Conservation (phyloP, 2,888 invertebrate genomes). For the Drosophila flavopinicola region DNA sequence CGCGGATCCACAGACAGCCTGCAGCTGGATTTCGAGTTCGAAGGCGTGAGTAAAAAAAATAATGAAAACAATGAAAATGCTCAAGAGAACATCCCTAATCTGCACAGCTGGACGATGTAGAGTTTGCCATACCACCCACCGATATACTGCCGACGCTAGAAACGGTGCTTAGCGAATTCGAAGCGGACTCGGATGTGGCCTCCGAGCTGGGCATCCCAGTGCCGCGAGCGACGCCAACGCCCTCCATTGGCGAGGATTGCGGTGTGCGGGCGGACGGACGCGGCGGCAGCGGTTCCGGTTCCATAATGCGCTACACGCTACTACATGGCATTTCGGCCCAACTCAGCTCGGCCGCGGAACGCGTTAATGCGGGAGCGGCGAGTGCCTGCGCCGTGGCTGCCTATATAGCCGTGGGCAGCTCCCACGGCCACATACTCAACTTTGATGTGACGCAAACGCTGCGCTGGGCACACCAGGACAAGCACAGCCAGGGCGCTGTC, state of each 20-base stretch:
- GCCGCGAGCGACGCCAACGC: constrained; percentile 84
- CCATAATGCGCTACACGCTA: constrained; percentile 91
- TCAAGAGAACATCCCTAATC: no score
- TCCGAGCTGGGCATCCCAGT: constrained; percentile 81
- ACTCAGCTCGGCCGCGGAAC: constrained; percentile 93
- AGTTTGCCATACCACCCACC: constrained; percentile 92
- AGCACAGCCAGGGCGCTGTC: constrained; percentile 90
- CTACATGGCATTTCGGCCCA: constrained; percentile 96
- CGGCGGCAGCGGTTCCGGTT: constrained; percentile 84
- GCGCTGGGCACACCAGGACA: constrained; percentile 91
- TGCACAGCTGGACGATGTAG: constrained; percentile 90
- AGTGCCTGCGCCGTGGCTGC: constrained; percentile 92
- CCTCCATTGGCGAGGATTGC: constrained; percentile 82
- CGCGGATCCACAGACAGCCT: constrained; percentile 89
- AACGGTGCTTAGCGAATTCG: constrained; percentile 91
- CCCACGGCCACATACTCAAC: constrained; percentile 94
- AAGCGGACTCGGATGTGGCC: constrained; percentile 87
- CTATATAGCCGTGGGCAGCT: constrained; percentile 95
- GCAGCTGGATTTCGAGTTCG: constrained; percentile 87
- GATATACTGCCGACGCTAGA: constrained; percentile 91
- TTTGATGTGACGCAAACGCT: constrained; percentile 94
- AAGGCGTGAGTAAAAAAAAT: constrained; percentile 37
- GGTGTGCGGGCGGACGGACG: constrained; percentile 84
- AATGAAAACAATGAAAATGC: constrained; percentile 1
- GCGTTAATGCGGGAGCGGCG: constrained; percentile 94